Conservation (phyloP, 2,888 invertebrate species). For the Apocheima hispidaria region DNA sequence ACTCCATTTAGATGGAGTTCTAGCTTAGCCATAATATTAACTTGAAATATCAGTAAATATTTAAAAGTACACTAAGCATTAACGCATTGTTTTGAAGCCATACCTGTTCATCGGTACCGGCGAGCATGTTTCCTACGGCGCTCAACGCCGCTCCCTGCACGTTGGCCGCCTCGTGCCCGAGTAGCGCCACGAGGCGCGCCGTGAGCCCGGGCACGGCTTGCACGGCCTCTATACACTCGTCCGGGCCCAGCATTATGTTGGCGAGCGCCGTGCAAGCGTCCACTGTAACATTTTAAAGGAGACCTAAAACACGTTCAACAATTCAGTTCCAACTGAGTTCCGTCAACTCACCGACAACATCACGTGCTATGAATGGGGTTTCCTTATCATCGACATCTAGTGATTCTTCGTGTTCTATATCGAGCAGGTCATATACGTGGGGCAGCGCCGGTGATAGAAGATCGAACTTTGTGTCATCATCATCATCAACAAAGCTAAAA, state of each 20-base stretch:
- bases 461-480: neutral
- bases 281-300: neutral
- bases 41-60: too few species aligned
- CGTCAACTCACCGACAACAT: neutral
- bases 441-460: neutral
- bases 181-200: neutral
- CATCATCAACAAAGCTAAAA: neutral
- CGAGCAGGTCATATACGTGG: neutral
- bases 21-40: too few species aligned
- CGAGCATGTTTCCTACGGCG: neutral
- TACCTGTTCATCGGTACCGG: neutral
- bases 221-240: neutral
- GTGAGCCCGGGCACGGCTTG: neutral
- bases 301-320: neutral
- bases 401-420: neutral
- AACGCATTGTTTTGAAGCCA: too few species aligned
- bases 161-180: neutral
- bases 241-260: neutral
- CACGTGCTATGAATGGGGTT: neutral
- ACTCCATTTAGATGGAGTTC: too few species aligned
- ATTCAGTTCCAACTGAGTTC: neutral
- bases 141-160: neutral
- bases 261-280: neutral
- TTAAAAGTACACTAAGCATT: too few species aligned
- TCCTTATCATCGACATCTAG: neutral